Percentiles rank a stretch among this genome's conserved stretches.
Evolutionary conservation across 2,888 invertebrate species (phyloP).

Genomic region (Lithosia quadra): DNA sequence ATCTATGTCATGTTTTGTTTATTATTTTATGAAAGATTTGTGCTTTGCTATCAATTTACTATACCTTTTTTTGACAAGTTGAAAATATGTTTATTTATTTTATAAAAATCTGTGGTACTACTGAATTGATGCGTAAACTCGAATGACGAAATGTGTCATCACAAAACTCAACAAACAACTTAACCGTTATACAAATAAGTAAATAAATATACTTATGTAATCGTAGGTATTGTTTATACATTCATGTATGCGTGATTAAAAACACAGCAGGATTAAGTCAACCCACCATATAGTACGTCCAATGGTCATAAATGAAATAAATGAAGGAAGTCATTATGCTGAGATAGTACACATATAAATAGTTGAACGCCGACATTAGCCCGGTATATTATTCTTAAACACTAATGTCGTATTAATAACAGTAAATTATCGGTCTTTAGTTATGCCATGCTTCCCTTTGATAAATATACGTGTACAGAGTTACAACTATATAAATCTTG

Average conservation of each 20-base stretch:
- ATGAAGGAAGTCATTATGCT: constrained; percentile 44
- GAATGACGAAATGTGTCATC: neutral
- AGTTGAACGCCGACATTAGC: constrained; percentile 31
- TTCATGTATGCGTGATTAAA: neutral
- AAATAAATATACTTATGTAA: neutral
- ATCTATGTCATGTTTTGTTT: too few species aligned
- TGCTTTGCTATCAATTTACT: too few species aligned
- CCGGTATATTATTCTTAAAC: constrained; percentile 39
- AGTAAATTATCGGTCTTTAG: constrained; percentile 36
- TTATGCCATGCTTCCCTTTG: constrained; percentile 38
- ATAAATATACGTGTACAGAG: constrained; percentile 39
- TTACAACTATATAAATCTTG: constrained; percentile 37
- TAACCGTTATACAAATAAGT: neutral
- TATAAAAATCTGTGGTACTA: neutral
- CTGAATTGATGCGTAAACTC: neutral
- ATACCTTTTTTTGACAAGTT: too few species aligned
- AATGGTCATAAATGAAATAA: constrained; percentile 48
- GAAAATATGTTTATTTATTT: too few species aligned
- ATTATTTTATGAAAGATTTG: too few species aligned
- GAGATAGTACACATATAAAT: constrained; percentile 34
- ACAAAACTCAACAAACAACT: neutral
- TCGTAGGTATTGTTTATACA: constrained; percentile 1
- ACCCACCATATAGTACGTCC: constrained; percentile 11
- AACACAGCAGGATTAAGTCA: neutral
- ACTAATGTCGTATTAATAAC: constrained; percentile 46